Percentiles rank a stretch among this genome's conserved stretches.
phyloP scores from a whole-genome alignment of 2,113 vertebrate species.

The Paraplagusia blochii region DNA sequence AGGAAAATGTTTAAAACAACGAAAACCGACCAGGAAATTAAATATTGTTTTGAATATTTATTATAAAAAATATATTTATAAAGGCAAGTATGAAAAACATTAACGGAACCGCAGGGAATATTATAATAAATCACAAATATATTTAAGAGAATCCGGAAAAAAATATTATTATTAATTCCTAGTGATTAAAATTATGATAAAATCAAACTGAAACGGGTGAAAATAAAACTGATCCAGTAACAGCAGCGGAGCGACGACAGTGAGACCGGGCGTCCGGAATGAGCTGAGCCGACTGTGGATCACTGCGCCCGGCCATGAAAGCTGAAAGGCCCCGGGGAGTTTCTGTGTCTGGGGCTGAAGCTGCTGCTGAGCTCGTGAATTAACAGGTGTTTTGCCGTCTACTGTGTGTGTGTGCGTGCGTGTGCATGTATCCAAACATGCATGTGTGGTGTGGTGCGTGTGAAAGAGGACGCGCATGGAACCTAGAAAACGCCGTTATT shows the following conservation, averaged over 20 bases:
- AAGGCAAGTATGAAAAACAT: too few relatives aligned
- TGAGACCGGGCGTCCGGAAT: constrained; percentile 11
- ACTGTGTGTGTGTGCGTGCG: constrained; percentile 19
- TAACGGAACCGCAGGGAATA: too few relatives aligned
- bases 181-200: too few relatives aligned
- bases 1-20: too few relatives aligned
- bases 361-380: constrained; percentile 66
- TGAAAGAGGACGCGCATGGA: constrained; percentile 5
- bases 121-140: too few relatives aligned
- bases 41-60: too few relatives aligned
- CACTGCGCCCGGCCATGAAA: constrained; percentile 38
- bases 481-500: background rate
- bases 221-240: background rate
- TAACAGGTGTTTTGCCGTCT: constrained; percentile 77
- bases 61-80: too few relatives aligned
- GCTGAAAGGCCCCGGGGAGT: constrained; percentile 54
- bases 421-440: background rate
- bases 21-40: too few relatives aligned
- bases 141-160: too few relatives aligned
- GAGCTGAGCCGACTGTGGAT: constrained; percentile 37
- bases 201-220: too few relatives aligned
- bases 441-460: background rate
- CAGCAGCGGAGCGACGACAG: constrained; percentile 15
- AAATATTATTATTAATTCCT: too few relatives aligned
- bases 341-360: constrained; percentile 26